Percentiles rank a stretch among this genome's conserved stretches.
Evolutionary conservation across 1,140 invertebrate species (phyloP).

Genomic region (Marisa cornuarietis): DNA sequence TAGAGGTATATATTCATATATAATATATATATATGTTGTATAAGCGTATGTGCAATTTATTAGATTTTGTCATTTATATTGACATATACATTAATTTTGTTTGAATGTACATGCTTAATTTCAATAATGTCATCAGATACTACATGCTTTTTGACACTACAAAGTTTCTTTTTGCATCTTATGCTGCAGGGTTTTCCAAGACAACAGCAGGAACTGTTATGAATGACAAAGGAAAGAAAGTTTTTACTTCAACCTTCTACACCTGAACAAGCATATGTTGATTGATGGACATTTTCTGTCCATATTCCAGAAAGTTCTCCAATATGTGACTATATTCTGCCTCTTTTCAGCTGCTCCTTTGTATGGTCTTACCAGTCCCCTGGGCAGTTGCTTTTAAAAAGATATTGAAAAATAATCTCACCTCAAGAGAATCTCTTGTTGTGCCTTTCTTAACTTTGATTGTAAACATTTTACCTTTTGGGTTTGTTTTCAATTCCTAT

Average conservation of each 20-base stretch:
- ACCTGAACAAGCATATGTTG: neutral
- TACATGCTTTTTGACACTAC: neutral
- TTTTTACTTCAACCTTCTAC: constrained; percentile 23
- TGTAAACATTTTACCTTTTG: no score
- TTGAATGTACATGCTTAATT: neutral
- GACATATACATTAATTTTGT: no score
- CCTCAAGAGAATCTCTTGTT: neutral
- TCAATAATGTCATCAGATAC: neutral
- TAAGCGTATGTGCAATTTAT: no score
- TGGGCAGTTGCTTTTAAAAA: neutral
- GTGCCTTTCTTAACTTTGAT: neutral
- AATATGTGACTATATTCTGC: neutral
- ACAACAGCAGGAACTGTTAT: constrained; percentile 6
- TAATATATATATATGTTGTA: no score
- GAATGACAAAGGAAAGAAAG: constrained; percentile 21
- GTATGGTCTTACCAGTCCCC: neutral
- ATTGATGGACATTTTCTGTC: neutral
- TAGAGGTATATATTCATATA: no score
- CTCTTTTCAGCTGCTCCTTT: neutral
- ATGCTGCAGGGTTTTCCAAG: constrained; percentile 17
- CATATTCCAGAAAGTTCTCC: neutral
- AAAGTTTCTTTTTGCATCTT: neutral
- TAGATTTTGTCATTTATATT: no score
- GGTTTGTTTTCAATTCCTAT: no score
- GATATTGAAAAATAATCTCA: neutral